A percentile compares a stretch with the other conserved stretches of the same genome.
phyloP scores from a whole-genome alignment of 2,113 vertebrate species.

The Narcine bancroftii region DNA sequence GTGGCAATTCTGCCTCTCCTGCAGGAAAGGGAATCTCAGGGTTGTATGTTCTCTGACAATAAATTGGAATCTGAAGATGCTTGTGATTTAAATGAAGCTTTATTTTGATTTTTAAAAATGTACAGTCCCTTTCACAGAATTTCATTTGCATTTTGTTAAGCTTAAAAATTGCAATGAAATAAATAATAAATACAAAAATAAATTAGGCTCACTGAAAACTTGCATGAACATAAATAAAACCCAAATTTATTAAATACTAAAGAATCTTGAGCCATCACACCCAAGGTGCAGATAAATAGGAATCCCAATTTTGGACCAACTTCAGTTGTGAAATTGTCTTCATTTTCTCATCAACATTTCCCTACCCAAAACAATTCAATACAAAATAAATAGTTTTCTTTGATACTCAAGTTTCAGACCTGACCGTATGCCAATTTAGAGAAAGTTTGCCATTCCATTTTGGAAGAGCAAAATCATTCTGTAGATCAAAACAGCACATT shows the following conservation, averaged over 20 bases:
- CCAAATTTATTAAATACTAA: constrained; percentile 16
- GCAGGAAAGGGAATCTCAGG: too few relatives aligned
- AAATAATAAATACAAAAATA: constrained; percentile 36
- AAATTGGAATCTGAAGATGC: too few relatives aligned
- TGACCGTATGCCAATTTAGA: not conserved
- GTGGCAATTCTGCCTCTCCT: too few relatives aligned
- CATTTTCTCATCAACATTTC: not conserved
- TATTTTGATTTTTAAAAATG: not conserved
- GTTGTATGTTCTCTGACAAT: too few relatives aligned
- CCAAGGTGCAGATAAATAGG: not conserved
- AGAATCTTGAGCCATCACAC: not conserved
- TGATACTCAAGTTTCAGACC: not conserved
- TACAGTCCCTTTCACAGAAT: not conserved
- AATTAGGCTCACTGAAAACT: constrained; percentile 14
- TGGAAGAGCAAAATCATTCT: not conserved
- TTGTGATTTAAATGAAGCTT: not conserved
- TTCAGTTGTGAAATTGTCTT: not conserved
- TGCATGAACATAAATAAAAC: constrained; percentile 23
- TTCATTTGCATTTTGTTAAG: not conserved
- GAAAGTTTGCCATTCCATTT: not conserved
- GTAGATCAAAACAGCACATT: not conserved
- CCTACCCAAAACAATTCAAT: not conserved
- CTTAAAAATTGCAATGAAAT: not conserved
- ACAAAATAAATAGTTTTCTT: not conserved
- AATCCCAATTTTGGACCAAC: not conserved